Base-by-base conservation (phyloP, 1,140 invertebrate genomes). In the Caerostris darwini region DNA sequence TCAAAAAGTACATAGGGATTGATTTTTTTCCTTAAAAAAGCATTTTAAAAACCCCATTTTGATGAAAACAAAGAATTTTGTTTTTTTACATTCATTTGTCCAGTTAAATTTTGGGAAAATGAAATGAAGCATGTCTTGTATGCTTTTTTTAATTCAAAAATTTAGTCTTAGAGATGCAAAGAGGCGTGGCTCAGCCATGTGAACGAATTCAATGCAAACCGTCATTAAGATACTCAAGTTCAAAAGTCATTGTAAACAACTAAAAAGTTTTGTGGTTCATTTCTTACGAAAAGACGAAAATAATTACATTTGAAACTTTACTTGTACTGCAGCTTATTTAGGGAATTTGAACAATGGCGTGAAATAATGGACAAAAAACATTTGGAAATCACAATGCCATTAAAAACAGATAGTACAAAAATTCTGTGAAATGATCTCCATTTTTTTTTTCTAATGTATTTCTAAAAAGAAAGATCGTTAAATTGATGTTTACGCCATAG, bases 81-180 rank as follows among this genome's bases (percentile, higher is more conserved):
- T 50, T 77, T 77, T 50, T 77, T 7, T 77, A 3, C 12, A 8
- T 50, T 14, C 7, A 19, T 34, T 12, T 59, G 58, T 87, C 58
- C 58, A 59, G 19, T 87, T 87, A 19, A 17, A n/a, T 19, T 50
- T 77, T 19, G 10, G 71, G 53, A n/a, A 77, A 77, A 19, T 5
- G 17, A 87, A 61, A 50, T 59, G 19, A 87, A 53, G 58, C 85
- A 34, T 87, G 50, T 64, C 85, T 58, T 87, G 56, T 56, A 54
- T 57, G 81, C 81, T 54, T 83, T 17, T 54, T 83, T 57, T 64
- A 87, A 64, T 64, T 87, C 58, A 53, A 50, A 58, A 61, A 87
- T 61, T 56, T 87, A 50, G 85, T 57, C 57, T 85, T 12, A 50
- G 12, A 67, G 14, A 77, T 53, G 10, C 10, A 77, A 10, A 50